phyloP scores from a whole-genome alignment of 2,888 invertebrate species.

The Sarcophaga variegata region DNA sequence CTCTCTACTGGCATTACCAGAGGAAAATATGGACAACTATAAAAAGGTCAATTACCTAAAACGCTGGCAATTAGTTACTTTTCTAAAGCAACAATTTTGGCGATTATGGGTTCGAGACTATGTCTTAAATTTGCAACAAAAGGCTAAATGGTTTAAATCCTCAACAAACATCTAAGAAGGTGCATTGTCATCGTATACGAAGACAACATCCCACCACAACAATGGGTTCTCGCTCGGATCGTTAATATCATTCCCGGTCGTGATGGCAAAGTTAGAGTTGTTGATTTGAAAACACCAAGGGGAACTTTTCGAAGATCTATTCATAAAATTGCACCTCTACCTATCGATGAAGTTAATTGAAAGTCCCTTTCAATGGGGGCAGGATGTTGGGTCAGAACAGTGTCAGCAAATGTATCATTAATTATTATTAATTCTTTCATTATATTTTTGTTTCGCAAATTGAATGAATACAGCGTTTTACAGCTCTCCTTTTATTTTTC shows the following conservation, averaged over 20 bases:
- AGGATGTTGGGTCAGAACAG: conserved; percentile 17
- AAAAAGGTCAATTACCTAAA: conserved; percentile 44
- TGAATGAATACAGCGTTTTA: no score
- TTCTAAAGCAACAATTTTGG: conserved; percentile 65
- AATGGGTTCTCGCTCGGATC: conserved; percentile 52
- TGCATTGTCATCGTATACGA: conserved; percentile 47
- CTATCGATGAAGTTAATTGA: not conserved
- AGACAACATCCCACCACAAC: conserved; percentile 42
- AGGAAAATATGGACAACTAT: conserved; percentile 28
- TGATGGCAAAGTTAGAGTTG: conserved; percentile 24
- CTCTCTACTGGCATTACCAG: conserved; percentile 23
- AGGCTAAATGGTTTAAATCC: conserved; percentile 1
- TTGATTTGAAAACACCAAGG: conserved; percentile 42
- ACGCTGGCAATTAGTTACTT: conserved; percentile 62
- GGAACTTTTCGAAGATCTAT: conserved; percentile 25
- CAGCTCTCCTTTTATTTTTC: no score
- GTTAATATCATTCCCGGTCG: conserved; percentile 5
- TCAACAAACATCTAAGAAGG: conserved; percentile 50
- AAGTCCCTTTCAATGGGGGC: conserved; percentile 13
- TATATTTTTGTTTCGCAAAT: no score
- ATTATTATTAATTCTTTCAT: no score
- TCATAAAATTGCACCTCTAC: conserved; percentile 42
- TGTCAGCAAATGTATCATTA: no score
- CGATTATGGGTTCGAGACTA: conserved; percentile 59
- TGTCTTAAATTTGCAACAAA: conserved; percentile 51